Evolutionary conservation across 2,797 vertebrate species (phyloP).

Genomic region (Pseudochirops cupreus): DNA sequence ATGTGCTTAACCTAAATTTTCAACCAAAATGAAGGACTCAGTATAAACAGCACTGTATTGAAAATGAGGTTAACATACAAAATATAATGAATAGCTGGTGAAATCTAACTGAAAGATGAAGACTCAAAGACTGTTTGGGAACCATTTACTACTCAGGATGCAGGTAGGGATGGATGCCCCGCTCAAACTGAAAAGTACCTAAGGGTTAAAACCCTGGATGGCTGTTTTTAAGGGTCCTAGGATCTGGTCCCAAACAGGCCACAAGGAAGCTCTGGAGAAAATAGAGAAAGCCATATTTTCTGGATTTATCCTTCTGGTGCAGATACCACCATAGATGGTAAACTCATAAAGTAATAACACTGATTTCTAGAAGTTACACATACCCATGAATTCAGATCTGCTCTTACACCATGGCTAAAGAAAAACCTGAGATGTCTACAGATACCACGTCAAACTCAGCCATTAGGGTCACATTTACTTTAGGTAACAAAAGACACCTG

Average conservation of each 20-base stretch:
- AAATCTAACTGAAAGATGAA: constrained; percentile 58
- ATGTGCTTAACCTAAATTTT: constrained; percentile 91
- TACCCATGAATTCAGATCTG: no score
- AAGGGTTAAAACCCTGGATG: background rate
- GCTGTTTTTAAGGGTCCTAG: background rate
- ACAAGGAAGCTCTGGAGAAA: background rate
- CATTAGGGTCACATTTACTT: background rate
- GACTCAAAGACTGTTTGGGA: constrained; percentile 17
- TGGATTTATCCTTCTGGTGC: background rate
- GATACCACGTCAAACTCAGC: background rate
- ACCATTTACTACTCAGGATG: background rate
- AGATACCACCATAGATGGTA: background rate
- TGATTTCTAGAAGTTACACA: background rate
- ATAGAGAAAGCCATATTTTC: background rate
- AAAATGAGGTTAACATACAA: constrained; percentile 30
- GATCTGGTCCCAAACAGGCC: background rate
- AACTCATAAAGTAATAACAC: constrained; percentile 6
- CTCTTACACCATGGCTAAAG: constrained; percentile 6
- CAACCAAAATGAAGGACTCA: constrained; percentile 57
- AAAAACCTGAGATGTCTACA: background rate
- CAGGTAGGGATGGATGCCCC: background rate
- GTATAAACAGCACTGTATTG: constrained; percentile 26
- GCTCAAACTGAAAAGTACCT: background rate
- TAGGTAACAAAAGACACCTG: constrained; percentile 25
- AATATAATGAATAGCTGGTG: constrained; percentile 28